A percentile compares a stretch with the other conserved stretches of the same genome.
phyloP scores from a whole-genome alignment of 2,888 invertebrate species.

The Patella caerulea region DNA sequence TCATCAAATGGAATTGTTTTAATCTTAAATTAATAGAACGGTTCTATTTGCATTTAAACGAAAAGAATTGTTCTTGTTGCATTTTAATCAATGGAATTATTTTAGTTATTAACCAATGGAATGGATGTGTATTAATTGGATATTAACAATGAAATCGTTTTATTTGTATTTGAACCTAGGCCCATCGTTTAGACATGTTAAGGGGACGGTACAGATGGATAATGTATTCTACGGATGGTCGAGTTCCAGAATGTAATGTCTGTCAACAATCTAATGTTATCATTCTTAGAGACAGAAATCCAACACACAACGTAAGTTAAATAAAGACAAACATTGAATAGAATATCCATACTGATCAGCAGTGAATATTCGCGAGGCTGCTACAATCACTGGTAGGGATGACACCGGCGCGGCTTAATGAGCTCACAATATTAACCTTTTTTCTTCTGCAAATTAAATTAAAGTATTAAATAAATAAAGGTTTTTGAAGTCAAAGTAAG shows the following conservation, averaged over 20 bases:
- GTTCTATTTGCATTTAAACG: background rate
- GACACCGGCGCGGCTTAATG: too few relatives aligned
- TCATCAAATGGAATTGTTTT: too few relatives aligned
- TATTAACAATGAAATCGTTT: background rate
- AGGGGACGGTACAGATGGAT: slow-evolving; percentile 37
- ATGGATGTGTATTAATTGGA: background rate
- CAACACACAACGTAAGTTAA: slow-evolving; percentile 16
- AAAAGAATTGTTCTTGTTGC: background rate
- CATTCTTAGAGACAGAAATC: slow-evolving; percentile 20
- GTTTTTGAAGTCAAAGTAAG: too few relatives aligned
- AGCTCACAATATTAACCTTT: too few relatives aligned
- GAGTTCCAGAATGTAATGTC: slow-evolving; percentile 12
- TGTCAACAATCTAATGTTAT: slow-evolving; percentile 24
- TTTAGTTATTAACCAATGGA: background rate
- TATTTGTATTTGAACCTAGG: slow-evolving; percentile 25
- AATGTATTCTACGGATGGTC: slow-evolving; percentile 30
- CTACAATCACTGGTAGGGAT: too few relatives aligned
- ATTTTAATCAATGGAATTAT: background rate
- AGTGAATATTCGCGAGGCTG: too few relatives aligned
- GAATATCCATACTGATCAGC: too few relatives aligned
- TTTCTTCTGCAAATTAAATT: too few relatives aligned
- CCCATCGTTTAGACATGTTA: slow-evolving; percentile 30
- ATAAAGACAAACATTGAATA: background rate
- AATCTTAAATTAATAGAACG: too few relatives aligned
- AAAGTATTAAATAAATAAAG: too few relatives aligned